A percentile compares a stretch with the other conserved stretches of the same genome.
Evolutionary conservation across 2,888 invertebrate species (phyloP).

Genomic region (Harpalus rufipes): DNA sequence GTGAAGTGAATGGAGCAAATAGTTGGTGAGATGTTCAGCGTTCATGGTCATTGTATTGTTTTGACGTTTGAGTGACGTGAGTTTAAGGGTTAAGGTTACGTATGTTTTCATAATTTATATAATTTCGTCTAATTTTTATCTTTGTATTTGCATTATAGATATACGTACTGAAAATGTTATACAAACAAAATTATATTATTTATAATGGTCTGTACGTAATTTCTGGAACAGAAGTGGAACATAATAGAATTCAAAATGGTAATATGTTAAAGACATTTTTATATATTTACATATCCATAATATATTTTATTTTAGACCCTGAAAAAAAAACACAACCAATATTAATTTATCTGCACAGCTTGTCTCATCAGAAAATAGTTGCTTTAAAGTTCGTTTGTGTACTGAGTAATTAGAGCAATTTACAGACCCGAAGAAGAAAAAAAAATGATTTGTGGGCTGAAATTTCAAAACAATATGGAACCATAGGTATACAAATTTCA

Average conservation of each 20-base stretch:
- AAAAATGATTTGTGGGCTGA: constrained; percentile 26
- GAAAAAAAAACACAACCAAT: too few species aligned
- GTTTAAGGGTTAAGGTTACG: not conserved
- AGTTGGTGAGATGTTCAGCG: not conserved
- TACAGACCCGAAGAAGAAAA: too few species aligned
- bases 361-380: too few species aligned
- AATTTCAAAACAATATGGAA: constrained; percentile 32
- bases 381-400: too few species aligned
- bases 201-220: not conserved
- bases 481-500: not conserved
- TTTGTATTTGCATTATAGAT: not conserved
- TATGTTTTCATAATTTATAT: not conserved
- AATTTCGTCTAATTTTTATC: not conserved
- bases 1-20: not conserved
- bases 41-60: not conserved
- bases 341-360: too few species aligned
- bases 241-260: too few species aligned
- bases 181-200: not conserved
- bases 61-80: not conserved
- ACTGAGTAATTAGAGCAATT: constrained; percentile 55
- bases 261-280: too few species aligned
- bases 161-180: not conserved
- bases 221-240: not conserved
- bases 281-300: too few species aligned
- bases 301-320: too few species aligned